phyloP scores from a whole-genome alignment of 2,113 vertebrate species.

The Saimiri boliviensis region DNA sequence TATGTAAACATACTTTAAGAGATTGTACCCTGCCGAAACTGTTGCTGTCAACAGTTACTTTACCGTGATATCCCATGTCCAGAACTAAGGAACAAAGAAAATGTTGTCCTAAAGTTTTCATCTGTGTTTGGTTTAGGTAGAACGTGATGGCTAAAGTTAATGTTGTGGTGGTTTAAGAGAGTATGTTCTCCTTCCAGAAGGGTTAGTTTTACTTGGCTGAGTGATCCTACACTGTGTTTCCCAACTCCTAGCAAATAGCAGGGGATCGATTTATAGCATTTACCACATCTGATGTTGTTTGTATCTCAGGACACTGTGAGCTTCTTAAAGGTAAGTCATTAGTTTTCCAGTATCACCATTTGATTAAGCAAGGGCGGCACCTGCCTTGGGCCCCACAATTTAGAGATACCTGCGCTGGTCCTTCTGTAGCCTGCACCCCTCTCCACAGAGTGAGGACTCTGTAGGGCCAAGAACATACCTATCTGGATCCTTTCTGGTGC shows the following conservation, averaged over 20 bases:
- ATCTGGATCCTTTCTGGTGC: neutral
- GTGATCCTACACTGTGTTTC: neutral
- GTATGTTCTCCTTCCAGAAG: neutral
- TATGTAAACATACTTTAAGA: neutral
- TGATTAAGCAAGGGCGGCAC: neutral
- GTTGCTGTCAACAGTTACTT: neutral
- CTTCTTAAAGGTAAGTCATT: neutral
- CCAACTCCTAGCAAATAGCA: neutral
- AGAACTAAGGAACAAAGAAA: neutral
- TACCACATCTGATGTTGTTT: neutral
- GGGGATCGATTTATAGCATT: neutral
- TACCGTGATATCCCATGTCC: neutral
- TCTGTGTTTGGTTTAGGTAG: neutral
- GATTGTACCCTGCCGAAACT: neutral
- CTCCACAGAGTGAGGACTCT: neutral
- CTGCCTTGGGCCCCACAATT: neutral
- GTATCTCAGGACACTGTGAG: neutral
- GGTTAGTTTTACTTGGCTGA: conserved; percentile 54
- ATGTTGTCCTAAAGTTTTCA: neutral
- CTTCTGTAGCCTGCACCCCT: neutral
- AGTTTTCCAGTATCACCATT: neutral
- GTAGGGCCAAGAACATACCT: neutral
- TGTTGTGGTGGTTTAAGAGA: neutral
- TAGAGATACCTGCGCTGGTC: neutral
- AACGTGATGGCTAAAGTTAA: neutral